A percentile compares a stretch with the other conserved stretches of the same genome.
Conservation (phyloP, 2,113 vertebrate genomes). For the Syrmaticus mikado region DNA sequence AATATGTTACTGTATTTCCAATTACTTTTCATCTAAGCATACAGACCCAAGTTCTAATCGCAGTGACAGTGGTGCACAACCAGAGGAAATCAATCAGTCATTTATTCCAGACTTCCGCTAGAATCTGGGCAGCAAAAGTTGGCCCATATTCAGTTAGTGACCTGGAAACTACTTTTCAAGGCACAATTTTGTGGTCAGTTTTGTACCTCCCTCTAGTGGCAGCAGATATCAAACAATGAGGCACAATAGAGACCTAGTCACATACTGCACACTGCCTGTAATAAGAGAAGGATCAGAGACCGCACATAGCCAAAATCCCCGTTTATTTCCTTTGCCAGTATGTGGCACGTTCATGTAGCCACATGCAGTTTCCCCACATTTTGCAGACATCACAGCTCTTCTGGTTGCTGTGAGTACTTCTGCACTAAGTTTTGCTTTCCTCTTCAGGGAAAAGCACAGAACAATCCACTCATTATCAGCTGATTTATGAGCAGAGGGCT, state of each 20-base stretch:
- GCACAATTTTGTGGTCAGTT: neutral
- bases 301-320: neutral
- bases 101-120: constrained; percentile 25
- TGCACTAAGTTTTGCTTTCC: neutral
- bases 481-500: constrained; percentile 15
- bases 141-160: neutral
- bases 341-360: neutral
- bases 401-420: neutral
- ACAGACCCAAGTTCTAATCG: constrained; percentile 7
- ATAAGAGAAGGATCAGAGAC: neutral
- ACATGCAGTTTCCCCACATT: neutral
- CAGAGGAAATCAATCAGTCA: constrained; percentile 29
- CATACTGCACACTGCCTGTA: accelerated
- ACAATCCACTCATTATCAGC: neutral
- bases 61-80: neutral
- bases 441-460: constrained; percentile 1
- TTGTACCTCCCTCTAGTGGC: constrained; percentile 17
- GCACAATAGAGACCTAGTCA: neutral
- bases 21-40: neutral
- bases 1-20: constrained; percentile 8
- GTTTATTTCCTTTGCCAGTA: neutral
- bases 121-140: neutral
- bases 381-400: neutral
- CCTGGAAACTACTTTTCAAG: constrained; percentile 38
- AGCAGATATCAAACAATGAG: neutral